Percentiles rank a stretch among this genome's conserved stretches.
These are phyloP conservation scores for Excalfactoria chinensis DNA, from an alignment of 2,113 vertebrate genomes.

Conservation along the genomic window DNA sequence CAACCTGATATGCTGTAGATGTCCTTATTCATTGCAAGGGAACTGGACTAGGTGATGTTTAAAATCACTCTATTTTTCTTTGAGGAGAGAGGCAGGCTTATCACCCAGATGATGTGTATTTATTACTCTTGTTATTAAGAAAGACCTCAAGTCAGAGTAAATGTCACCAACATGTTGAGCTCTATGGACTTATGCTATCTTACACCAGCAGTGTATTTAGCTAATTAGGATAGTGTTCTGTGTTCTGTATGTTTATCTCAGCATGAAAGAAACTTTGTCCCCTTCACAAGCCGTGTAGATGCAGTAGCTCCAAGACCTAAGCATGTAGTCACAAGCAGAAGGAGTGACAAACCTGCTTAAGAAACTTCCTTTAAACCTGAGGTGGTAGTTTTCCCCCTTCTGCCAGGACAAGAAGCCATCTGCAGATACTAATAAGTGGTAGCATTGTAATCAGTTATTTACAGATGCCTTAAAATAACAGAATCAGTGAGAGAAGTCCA, in stretches of 20 bases:
- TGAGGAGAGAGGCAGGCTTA: background rate
- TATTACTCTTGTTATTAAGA: background rate
- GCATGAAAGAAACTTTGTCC: background rate
- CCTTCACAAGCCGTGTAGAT: background rate
- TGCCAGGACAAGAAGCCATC: background rate
- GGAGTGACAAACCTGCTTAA: background rate
- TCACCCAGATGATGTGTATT: background rate
- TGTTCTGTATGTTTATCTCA: background rate
- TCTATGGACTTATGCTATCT: background rate
- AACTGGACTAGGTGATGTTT: too few species aligned
- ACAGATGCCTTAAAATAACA: background rate
- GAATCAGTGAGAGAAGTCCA: background rate
- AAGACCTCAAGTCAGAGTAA: background rate
- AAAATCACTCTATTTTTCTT: background rate
- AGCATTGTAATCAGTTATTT: conserved; percentile 1
- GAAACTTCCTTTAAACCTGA: background rate
- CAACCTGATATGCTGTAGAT: too few species aligned
- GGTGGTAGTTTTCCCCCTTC: background rate
- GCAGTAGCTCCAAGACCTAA: background rate
- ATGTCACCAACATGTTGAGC: background rate
- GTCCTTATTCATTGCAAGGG: too few species aligned
- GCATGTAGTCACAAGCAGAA: background rate
- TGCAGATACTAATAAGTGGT: conserved; percentile 1
- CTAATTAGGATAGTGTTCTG: background rate
- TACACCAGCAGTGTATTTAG: background rate